Base-by-base conservation (phyloP, 2,797 vertebrate genomes). In the Bradypodion pumilum region DNA sequence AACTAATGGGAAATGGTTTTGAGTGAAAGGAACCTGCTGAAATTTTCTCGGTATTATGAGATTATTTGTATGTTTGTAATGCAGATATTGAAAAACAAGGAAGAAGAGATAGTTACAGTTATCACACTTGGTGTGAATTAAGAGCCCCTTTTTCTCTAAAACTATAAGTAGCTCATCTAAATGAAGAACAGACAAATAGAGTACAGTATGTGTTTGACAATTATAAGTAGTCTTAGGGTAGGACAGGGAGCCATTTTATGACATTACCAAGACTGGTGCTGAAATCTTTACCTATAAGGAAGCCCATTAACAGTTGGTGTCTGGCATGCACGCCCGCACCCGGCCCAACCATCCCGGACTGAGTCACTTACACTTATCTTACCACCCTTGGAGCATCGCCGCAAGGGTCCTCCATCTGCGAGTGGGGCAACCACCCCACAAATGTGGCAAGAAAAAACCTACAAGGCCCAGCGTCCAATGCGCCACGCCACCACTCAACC, bases 181-280 rank as follows among this genome's bases (percentile, higher is more conserved):
- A 91, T 87, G 89, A 91, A 94, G 83, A 63, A 76, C 78, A 91
- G 88, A 81, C 74, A 91, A 74, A 69, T 62, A 59, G 40, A 84
- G 12, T 85, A 83, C 93, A 84, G 12, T 85, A 83, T 93, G 89
- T 88, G 65, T 86, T 88, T 66, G 89, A 89, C 91, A 92, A 84
- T 95, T 94, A 90, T 82, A 93, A 37, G 76, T 91, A 86, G 91
- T 92, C 90, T 93, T 81, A 79, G 90, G 91, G 93, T 92, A 91
- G 78, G 88, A 72, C 85, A 81, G 0, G 84, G 88, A 91, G 84
- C 87, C 89, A 72, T 88, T 90, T 91, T 92, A 89, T 93, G 91
- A 78, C 81, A 82, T 87, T 92, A 78, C 88, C 79, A 84, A 92
- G 89, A 92, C 92, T 88, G 88, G 85, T 85, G 70, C 80, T 90